Base-by-base conservation (phyloP, 2,797 vertebrate species). In the Gymnodraco acuticeps region DNA sequence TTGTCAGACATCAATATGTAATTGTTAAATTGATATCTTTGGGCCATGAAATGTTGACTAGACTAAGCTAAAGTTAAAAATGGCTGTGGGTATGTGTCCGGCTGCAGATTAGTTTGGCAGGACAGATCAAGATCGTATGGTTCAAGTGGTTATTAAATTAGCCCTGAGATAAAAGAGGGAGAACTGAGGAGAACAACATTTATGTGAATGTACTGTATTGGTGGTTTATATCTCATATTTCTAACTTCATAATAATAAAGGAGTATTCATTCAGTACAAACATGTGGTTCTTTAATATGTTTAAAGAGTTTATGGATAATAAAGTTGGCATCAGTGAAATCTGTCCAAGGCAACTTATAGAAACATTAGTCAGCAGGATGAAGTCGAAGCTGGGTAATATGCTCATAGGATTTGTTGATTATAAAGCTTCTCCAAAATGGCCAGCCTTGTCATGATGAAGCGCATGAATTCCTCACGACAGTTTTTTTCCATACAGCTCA, bases 401-500 rank as follows among this genome's bases (percentile, higher is more conserved):
- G 45, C 16, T 51, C 3, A 3, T 43, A 8, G 5, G 47, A 48
- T 46, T 47, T 64, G 19, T 51, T 45, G 23, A 50, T 11, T 13
- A 20, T 58, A 4, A 12, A 23, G 0, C 19, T 19, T 45, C 41
- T 38, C 4, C 20, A 38, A 7, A 9, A 62, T 48, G 15, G 5
- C 10, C 27, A 38, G 31, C 45, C 14, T 56, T 50, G 38, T 65
- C 33, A 17, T 1, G 46, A 75, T 46, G 46, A 58, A 61, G 10
- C 42, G 17, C 52, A 48, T 46, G 14, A 27, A 64, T 69, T 51
- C 15, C 60, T 70, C 9, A n/a, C n/a, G 42, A 45, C 59, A 52
- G 45, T 52, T 8, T 77, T 80, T 38, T 83, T 73, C 51, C 58
- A 76, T 43, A 67, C 13, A 43, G 42, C 54, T 68, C 62, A 50